Conservation (phyloP, 2,888 invertebrate genomes). For the Timema cristinae region DNA sequence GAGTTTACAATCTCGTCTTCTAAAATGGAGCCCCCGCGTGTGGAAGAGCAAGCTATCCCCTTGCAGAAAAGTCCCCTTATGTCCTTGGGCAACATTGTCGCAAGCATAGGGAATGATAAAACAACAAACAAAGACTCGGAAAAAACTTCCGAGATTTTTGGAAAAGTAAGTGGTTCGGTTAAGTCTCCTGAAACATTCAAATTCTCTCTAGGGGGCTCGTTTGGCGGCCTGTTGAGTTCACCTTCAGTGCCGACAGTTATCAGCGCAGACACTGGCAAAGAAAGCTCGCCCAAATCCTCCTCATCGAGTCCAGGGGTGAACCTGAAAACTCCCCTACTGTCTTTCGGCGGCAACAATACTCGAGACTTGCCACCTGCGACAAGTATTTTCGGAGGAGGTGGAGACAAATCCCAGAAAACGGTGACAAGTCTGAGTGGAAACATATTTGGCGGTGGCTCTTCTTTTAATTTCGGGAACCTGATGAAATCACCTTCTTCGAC, state of each 20-base stretch:
- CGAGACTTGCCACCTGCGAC: neutral
- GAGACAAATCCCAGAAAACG: neutral
- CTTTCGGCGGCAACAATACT: neutral
- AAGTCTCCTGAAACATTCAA: constrained; percentile 9
- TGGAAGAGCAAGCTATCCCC: constrained; percentile 19
- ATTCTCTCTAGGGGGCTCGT: neutral
- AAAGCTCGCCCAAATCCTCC: too few species aligned
- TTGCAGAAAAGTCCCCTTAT: constrained; percentile 39
- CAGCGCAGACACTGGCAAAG: too few species aligned
- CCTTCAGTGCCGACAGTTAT: too few species aligned
- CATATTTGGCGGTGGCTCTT: neutral
- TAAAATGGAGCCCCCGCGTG: constrained; percentile 33
- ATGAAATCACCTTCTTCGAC: too few species aligned
- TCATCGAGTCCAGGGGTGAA: neutral
- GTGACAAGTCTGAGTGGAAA: constrained; percentile 4
- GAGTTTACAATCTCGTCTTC: neutral
- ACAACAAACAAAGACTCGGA: neutral
- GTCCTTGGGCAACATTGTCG: constrained; percentile 42
- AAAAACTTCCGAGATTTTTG: neutral
- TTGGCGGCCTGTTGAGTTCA: too few species aligned
- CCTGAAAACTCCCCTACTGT: neutral
- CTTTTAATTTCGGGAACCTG: neutral
- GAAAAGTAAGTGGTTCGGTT: neutral
- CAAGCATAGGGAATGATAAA: constrained; percentile 35
- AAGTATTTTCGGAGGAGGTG: neutral